Percentiles rank a stretch among this genome's conserved stretches.
These are phyloP conservation scores for Cataglyphis altisquamis DNA, from an alignment of 2,888 invertebrate species.

Conservation along the genomic window DNA sequence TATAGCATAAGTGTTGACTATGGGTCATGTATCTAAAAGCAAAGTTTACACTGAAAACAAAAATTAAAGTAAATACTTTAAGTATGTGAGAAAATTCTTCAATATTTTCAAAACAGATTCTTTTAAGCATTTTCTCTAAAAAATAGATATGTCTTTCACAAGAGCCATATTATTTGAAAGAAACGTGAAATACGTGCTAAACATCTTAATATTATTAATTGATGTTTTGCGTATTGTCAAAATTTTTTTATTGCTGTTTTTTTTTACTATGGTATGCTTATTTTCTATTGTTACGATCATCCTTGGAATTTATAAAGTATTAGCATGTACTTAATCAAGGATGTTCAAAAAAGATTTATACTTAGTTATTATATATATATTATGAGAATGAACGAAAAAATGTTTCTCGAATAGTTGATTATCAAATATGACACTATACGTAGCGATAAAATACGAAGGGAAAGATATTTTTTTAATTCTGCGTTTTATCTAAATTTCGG, in stretches of 20 bases:
- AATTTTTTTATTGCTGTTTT: constrained; percentile 42
- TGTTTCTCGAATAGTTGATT: neutral
- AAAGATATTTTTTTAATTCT: neutral
- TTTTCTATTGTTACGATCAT: constrained; percentile 59
- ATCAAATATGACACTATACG: neutral
- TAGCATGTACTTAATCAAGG: constrained; percentile 65
- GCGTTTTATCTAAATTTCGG: neutral
- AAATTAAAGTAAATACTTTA: constrained; percentile 4
- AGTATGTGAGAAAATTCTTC: neutral
- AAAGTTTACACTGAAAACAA: neutral
- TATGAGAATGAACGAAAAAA: neutral
- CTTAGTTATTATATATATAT: constrained; percentile 26
- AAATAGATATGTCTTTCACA: neutral
- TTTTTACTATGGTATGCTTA: constrained; percentile 20
- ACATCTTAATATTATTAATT: constrained; percentile 58
- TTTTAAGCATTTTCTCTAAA: neutral
- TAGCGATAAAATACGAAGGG: neutral
- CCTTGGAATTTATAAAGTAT: constrained; percentile 61
- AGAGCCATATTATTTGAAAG: neutral
- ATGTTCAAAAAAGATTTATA: constrained; percentile 28
- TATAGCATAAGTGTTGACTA: constrained; percentile 65
- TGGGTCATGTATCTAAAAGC: neutral
- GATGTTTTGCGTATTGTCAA: constrained; percentile 17
- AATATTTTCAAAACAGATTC: neutral
- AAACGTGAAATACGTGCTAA: constrained; percentile 26